Conservation (phyloP, 1,140 invertebrate genomes). For the Drosophila cardini region DNA sequence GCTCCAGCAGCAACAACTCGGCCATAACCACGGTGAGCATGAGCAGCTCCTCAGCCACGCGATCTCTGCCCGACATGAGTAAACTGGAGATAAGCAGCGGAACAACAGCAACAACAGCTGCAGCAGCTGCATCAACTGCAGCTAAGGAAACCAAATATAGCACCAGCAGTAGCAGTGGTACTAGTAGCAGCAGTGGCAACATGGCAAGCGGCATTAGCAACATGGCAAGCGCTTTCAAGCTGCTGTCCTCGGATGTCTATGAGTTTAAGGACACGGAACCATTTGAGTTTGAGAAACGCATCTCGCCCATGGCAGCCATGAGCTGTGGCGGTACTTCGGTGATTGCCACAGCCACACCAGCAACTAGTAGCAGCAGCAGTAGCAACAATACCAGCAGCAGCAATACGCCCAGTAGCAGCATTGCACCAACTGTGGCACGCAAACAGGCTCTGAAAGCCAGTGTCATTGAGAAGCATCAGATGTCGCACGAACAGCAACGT, state of each 20-base stretch:
- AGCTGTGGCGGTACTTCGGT: constrained; percentile 5
- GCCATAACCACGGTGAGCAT: constrained; percentile 32
- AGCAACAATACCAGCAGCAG: not conserved
- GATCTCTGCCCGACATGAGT: constrained; percentile 80
- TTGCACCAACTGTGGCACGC: constrained; percentile 34
- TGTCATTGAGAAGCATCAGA: constrained; percentile 54
- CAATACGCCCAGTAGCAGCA: not conserved
- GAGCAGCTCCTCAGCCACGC: constrained; percentile 66
- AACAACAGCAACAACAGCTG: not conserved
- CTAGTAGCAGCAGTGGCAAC: too few relatives aligned
- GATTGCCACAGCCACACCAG: constrained; percentile 7
- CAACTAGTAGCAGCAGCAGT: constrained; percentile 3
- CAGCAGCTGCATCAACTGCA: not conserved
- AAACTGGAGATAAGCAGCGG: constrained; percentile 77
- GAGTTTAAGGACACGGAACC: constrained; percentile 95
- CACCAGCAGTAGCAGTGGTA: not conserved
- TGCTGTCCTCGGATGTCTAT: constrained; percentile 86
- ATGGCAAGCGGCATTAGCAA: constrained; percentile 83
- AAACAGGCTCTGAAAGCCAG: constrained; percentile 57
- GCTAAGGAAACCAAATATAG: constrained; percentile 67
- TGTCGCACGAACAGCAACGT: constrained; percentile 13
- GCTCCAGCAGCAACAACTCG: constrained; percentile 57
- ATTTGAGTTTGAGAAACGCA: constrained; percentile 90
- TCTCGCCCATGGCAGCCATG: constrained; percentile 70
- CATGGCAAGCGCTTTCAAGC: constrained; percentile 34